Evolutionary conservation across 2,888 invertebrate species (phyloP).

Genomic region (Synergus itoensis): DNA sequence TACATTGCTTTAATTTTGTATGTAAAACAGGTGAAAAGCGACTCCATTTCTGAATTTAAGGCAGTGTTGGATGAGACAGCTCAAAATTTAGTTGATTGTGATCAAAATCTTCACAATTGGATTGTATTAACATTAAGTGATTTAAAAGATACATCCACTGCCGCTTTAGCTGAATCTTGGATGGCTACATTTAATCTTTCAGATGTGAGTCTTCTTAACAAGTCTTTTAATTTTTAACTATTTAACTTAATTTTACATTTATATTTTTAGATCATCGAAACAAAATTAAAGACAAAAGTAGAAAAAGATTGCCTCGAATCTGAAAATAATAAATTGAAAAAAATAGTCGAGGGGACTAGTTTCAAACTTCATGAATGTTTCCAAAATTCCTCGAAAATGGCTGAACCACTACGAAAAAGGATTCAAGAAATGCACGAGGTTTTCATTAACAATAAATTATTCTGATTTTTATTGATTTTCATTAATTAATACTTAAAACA

Average conservation of each 20-base stretch:
- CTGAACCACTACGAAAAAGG: background rate
- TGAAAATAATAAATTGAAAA: background rate
- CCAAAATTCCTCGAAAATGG: background rate
- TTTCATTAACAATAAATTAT: background rate
- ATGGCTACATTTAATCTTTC: background rate
- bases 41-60: background rate
- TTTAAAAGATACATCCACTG: conserved; percentile 7
- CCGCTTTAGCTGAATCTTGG: background rate
- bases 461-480: too few relatives aligned
- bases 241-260: background rate
- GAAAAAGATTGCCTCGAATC: background rate
- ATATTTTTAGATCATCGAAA: background rate
- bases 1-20: background rate
- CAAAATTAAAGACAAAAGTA: background rate
- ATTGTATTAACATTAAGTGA: background rate
- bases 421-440: conserved; percentile 13
- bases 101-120: background rate
- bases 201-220: background rate
- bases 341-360: background rate
- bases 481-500: background rate
- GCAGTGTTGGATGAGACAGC: background rate
- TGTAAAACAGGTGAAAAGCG: background rate
- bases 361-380: background rate
- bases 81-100: background rate
- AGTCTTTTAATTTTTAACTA: too few relatives aligned